Evolutionary conservation across 92 coral and sea anemone genomes (phyloP).

Genomic region (Phenganax subtilis): DNA sequence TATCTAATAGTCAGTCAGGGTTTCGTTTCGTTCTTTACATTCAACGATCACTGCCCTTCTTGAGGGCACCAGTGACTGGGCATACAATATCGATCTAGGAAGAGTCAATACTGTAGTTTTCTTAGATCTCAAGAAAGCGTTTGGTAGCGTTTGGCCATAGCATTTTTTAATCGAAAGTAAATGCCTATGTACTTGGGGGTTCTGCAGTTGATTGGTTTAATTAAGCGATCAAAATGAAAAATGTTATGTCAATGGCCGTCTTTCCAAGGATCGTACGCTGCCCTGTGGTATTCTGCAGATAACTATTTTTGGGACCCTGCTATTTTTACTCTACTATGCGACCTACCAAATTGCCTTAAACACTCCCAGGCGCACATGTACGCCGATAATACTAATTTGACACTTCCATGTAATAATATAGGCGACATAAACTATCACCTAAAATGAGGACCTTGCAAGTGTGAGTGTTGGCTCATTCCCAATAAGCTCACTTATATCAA

Average conservation of each 20-base stretch:
- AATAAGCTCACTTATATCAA: too few species aligned
- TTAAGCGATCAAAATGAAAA: slow-evolving; percentile 33
- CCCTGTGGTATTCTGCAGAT: slow-evolving; percentile 25
- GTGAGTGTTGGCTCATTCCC: neutral
- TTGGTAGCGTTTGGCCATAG: slow-evolving; percentile 9
- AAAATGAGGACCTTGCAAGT: slow-evolving; percentile 31
- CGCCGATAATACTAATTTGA: slow-evolving; percentile 14
- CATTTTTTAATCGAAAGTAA: slow-evolving; percentile 27
- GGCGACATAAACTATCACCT: slow-evolving; percentile 23
- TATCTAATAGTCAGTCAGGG: slow-evolving; percentile 36
- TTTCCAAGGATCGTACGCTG: slow-evolving; percentile 28
- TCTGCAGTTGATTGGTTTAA: slow-evolving; percentile 21
- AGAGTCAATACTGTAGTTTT: too few species aligned
- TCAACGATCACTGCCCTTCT: slow-evolving; percentile 46
- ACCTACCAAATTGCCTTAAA: slow-evolving; percentile 8
- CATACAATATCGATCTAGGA: too few species aligned
- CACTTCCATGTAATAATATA: slow-evolving; percentile 35
- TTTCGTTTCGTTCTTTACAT: slow-evolving; percentile 42
- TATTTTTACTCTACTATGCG: neutral
- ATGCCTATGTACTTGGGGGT: slow-evolving; percentile 8
- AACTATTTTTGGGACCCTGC: slow-evolving; percentile 25
- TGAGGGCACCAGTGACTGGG: slow-evolving; percentile 25
- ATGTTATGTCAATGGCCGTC: slow-evolving; percentile 29
- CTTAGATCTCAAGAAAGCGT: neutral
- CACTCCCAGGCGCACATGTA: slow-evolving; percentile 37